Base-by-base conservation (phyloP, 2,797 vertebrate species). In the Poeciliopsis gracilis region DNA sequence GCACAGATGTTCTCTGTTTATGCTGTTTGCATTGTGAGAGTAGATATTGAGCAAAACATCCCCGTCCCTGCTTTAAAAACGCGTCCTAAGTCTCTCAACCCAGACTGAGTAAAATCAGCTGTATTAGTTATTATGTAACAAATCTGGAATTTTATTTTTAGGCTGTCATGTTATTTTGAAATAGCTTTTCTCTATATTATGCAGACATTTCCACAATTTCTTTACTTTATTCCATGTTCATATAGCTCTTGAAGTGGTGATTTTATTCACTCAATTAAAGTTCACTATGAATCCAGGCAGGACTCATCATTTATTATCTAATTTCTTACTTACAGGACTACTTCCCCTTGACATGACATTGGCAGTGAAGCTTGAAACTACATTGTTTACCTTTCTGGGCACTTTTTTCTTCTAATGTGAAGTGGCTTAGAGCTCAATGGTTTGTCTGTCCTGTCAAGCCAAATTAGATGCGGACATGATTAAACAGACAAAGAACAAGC, bases 341-440 rank as follows among this genome's bases (percentile, higher is more conserved):
- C 81, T 76, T 91, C 90, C 90, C 92, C 90, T 93, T 92, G 87
- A 89, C 51, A 1, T 93, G 92, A 92, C 91, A 92, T 92, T 93
- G 89, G 80, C 77, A 80, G 43, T 51, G 38, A 75, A 67, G 77
- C 79, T 84, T 78, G 47, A 77, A 85, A 87, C 28, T 77, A 69
- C 25, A 69, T 33, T 83, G 47, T 90, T 83, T 80, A 79, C 75
- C 47, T 85, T 9, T 46, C 25, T 59, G 43, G 45, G 55, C 66
- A 69, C 46, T 77, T 28, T 28, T 75, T 49, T 80, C 45, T 49
- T 18, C 75, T 74, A 28, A 23, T 43, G n/a, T 59, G 72, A 83
- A 85, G 82, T 85, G 76, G 77, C 67, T 73, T 51, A 63, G n/a
- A 36, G 59, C n/a, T 47, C 81, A 67, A 61, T 45, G 86, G 67